Percentiles rank a stretch among this genome's conserved stretches.
phyloP scores from a whole-genome alignment of 1,140 invertebrate species.

The Hermetia illucens region DNA sequence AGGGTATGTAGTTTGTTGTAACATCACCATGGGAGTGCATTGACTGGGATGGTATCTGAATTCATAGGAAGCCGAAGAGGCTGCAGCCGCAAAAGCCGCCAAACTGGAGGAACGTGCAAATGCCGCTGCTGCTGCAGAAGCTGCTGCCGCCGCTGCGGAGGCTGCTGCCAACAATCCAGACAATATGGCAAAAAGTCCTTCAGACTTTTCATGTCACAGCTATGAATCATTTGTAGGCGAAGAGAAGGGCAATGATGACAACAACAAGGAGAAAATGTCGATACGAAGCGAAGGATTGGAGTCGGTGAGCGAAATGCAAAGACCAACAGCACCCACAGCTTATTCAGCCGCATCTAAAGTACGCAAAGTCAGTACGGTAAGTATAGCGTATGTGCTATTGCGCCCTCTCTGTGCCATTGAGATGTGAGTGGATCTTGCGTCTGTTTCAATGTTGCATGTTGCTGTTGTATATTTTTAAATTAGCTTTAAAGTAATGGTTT shows the following conservation, averaged over 20 bases:
- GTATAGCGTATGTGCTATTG: too few relatives aligned
- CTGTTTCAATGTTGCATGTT: too few relatives aligned
- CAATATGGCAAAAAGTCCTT: conserved; percentile 65
- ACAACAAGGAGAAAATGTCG: conserved; percentile 80
- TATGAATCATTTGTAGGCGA: conserved; percentile 80
- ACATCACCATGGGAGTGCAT: too few relatives aligned
- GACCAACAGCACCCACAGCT: conserved; percentile 43
- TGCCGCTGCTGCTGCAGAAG: conserved; percentile 43
- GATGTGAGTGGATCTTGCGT: too few relatives aligned
- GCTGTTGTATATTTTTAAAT: too few relatives aligned
- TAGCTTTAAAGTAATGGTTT: too few relatives aligned
- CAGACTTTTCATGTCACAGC: conserved; percentile 75
- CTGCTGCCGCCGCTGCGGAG: conserved; percentile 37
- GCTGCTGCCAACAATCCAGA: conserved; percentile 45
- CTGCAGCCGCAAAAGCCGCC: conserved; percentile 56
- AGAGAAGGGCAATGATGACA: conserved; percentile 72
- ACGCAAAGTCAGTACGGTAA: conserved; percentile 83
- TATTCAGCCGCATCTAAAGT: conserved; percentile 43
- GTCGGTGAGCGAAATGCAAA: conserved; percentile 71
- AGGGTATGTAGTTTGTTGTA: conserved; percentile 45
- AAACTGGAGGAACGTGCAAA: conserved; percentile 56
- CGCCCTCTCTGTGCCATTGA: too few relatives aligned
- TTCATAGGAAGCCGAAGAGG: conserved; percentile 63
- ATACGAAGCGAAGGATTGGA: conserved; percentile 72
- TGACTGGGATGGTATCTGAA: too few relatives aligned